Conservation (phyloP, 1,140 invertebrate genomes). For the Vanessa tameamea region DNA sequence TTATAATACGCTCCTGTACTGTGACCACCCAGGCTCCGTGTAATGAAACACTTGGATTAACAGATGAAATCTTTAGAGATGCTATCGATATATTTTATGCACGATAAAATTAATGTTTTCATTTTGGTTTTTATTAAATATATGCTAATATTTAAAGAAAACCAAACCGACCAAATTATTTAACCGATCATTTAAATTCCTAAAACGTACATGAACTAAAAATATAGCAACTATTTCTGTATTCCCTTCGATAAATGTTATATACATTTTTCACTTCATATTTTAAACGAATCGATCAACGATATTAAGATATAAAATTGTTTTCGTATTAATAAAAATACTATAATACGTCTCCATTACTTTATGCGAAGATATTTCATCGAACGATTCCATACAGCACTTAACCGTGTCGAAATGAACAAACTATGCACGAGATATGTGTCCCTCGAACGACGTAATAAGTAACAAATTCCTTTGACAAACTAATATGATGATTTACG, state of each 20-base stretch:
- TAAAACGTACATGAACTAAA: too few relatives aligned
- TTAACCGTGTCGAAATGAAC: constrained; percentile 13
- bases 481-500: constrained; percentile 9
- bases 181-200: too few relatives aligned
- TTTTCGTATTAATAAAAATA: not conserved
- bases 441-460: constrained; percentile 18
- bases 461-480: constrained; percentile 26
- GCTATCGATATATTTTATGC: constrained; percentile 14
- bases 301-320: constrained; percentile 3
- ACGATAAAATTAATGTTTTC: not conserved
- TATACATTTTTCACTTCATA: not conserved
- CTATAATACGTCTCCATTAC: constrained; percentile 29
- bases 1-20: constrained; percentile 57
- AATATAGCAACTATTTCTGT: too few relatives aligned
- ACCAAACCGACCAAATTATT: too few relatives aligned
- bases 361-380: constrained; percentile 29
- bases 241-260: too few relatives aligned
- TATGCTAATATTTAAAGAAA: too few relatives aligned
- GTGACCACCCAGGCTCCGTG: constrained; percentile 62
- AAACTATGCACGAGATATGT: constrained; percentile 24
- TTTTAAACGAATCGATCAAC: not conserved
- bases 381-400: constrained; percentile 33
- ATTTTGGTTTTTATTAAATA: too few relatives aligned
- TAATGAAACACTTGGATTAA: constrained; percentile 68
- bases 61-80: constrained; percentile 45